A percentile compares a stretch with the other conserved stretches of the same genome.
phyloP scores from a whole-genome alignment of 2,888 invertebrate species.

The Athetis lepigone region DNA sequence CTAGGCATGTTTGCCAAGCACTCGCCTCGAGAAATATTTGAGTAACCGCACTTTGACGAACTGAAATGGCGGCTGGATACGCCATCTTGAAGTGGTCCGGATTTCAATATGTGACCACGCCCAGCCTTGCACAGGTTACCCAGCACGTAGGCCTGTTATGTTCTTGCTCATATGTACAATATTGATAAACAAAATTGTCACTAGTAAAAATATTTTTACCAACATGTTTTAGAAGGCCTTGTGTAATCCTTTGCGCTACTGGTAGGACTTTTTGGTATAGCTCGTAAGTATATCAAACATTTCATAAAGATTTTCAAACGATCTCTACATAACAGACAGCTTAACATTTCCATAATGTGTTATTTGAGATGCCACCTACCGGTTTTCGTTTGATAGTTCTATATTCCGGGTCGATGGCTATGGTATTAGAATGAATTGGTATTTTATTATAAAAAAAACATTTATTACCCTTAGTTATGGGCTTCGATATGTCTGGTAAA shows the following conservation, averaged over 20 bases:
- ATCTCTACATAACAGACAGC: constrained; percentile 37
- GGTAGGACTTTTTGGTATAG: not conserved
- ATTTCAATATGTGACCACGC: constrained; percentile 58
- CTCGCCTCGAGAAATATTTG: constrained; percentile 82
- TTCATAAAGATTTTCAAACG: constrained; percentile 34
- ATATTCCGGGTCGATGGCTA: constrained; percentile 55
- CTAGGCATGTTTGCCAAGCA: constrained; percentile 80
- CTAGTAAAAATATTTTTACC: not conserved
- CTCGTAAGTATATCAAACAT: not conserved
- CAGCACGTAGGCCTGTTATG: constrained; percentile 11
- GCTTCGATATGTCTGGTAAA: not conserved
- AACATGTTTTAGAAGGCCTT: not conserved
- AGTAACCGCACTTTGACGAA: constrained; percentile 77
- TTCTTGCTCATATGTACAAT: not conserved
- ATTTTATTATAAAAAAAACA: constrained; percentile 4
- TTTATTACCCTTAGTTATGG: not conserved
- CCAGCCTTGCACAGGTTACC: constrained; percentile 41
- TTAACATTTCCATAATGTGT: constrained; percentile 78
- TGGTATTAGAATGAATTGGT: constrained; percentile 23
- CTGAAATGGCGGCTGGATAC: constrained; percentile 68
- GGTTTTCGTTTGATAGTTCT: constrained; percentile 77
- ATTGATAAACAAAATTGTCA: not conserved
- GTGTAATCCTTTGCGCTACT: not conserved
- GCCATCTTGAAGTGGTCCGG: constrained; percentile 63
- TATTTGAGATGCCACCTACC: constrained; percentile 70